Conservation (phyloP, 2,888 invertebrate genomes). For the Leptopilina syphax region DNA sequence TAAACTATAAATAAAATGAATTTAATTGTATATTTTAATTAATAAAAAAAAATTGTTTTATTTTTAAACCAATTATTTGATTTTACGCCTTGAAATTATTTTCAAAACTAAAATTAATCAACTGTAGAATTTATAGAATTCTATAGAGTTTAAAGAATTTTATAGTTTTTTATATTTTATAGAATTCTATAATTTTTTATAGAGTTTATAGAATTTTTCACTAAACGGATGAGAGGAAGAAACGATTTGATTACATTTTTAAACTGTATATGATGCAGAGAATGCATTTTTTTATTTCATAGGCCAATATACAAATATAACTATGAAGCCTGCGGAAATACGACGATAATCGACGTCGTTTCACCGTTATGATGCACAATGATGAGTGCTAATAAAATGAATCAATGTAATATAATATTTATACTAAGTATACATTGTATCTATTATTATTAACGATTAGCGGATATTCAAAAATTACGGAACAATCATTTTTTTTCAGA, state of each 20-base stretch:
- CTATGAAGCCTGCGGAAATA: slow-evolving; percentile 53
- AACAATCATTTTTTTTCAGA: slow-evolving; percentile 7
- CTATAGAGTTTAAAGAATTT: not conserved
- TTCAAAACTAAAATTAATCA: not conserved
- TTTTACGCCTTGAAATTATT: no score
- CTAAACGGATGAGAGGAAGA: not conserved
- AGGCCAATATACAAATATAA: slow-evolving; percentile 64
- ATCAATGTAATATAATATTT: slow-evolving; percentile 1
- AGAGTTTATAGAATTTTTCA: not conserved
- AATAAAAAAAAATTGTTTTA: no score
- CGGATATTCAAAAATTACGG: slow-evolving; percentile 20
- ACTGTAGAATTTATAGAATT: not conserved
- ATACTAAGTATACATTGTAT: slow-evolving; percentile 36
- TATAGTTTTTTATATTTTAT: not conserved
- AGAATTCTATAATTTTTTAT: no score
- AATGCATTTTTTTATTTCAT: slow-evolving; percentile 59
- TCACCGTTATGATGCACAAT: slow-evolving; percentile 41
- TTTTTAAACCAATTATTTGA: no score
- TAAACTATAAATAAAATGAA: no score
- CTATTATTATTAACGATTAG: slow-evolving; percentile 18
- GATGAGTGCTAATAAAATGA: slow-evolving; percentile 42
- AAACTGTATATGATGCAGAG: slow-evolving; percentile 55
- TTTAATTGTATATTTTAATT: no score
- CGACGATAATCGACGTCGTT: slow-evolving; percentile 48
- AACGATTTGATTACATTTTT: not conserved